These are phyloP conservation scores for Ondatra zibethicus DNA, from an alignment of 2,113 vertebrate species.

Conservation along the genomic window DNA sequence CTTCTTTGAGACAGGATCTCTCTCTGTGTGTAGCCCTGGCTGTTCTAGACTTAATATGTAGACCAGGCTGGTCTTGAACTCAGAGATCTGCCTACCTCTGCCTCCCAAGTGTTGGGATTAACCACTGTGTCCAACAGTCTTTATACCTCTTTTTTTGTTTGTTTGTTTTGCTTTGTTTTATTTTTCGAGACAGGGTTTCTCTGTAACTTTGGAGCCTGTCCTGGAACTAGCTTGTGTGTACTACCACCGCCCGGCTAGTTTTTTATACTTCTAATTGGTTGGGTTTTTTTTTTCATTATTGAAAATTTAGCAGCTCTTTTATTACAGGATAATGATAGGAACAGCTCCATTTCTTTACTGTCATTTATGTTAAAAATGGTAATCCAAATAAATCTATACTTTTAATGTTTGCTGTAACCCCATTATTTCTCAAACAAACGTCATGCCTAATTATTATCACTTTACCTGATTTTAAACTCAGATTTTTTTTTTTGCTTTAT, in stretches of 20 bases:
- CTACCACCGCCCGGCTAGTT: too few species aligned
- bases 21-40: background rate
- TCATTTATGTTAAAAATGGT: conserved; percentile 80
- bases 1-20: background rate
- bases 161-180: too few species aligned
- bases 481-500: too few species aligned
- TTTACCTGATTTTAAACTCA: conserved; percentile 64
- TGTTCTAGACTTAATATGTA: background rate
- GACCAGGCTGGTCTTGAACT: background rate
- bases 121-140: background rate
- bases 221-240: too few species aligned
- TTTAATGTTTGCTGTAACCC: conserved; percentile 76
- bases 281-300: too few species aligned
- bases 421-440: conserved; percentile 70
- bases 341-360: conserved; percentile 69
- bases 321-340: conserved; percentile 83
- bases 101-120: background rate
- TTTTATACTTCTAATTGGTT: too few species aligned
- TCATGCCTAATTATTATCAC: conserved; percentile 77
- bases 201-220: too few species aligned
- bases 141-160: background rate
- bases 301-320: conserved; percentile 84
- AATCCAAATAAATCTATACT: conserved; percentile 74
- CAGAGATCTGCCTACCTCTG: background rate
- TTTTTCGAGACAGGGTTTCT: too few species aligned